A percentile compares a stretch with the other conserved stretches of the same genome.
phyloP scores from a whole-genome alignment of 1,140 invertebrate genomes.

The Aphaenogaster rudis region DNA sequence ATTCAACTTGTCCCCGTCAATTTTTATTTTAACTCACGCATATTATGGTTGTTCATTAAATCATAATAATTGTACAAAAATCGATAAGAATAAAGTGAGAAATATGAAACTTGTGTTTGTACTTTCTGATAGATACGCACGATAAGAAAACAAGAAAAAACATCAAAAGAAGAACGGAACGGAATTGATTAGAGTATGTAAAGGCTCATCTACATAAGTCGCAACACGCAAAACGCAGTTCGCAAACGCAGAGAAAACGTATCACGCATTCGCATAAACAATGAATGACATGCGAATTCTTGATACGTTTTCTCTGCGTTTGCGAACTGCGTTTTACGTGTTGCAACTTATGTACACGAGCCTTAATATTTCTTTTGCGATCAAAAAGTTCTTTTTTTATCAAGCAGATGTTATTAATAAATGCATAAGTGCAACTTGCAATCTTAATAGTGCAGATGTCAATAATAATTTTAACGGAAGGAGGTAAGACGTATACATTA shows the following conservation, averaged over 20 bases:
- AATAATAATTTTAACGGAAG: slow-evolving; percentile 41
- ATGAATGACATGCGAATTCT: too few relatives aligned
- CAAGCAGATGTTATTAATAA: background rate
- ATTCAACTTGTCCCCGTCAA: background rate
- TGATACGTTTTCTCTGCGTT: too few relatives aligned
- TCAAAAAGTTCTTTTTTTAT: background rate
- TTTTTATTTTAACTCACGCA: background rate
- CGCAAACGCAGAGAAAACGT: too few relatives aligned
- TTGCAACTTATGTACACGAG: too few relatives aligned
- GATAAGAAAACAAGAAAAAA: background rate
- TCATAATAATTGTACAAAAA: background rate
- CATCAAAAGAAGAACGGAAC: background rate
- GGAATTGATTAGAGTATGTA: background rate
- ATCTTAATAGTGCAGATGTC: background rate
- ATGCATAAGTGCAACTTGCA: background rate
- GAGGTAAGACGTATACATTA: slow-evolving; percentile 3
- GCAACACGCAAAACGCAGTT: too few relatives aligned
- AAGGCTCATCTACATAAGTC: too few relatives aligned
- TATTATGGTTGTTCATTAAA: background rate
- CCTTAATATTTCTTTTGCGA: background rate
- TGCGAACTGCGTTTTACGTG: too few relatives aligned
- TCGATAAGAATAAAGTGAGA: background rate
- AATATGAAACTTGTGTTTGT: background rate
- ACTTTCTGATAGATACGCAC: background rate
- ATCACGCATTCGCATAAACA: too few relatives aligned